Percentiles rank a stretch among this genome's conserved stretches.
phyloP scores from a whole-genome alignment of 2,797 vertebrate genomes.

The Rallus crepitans region DNA sequence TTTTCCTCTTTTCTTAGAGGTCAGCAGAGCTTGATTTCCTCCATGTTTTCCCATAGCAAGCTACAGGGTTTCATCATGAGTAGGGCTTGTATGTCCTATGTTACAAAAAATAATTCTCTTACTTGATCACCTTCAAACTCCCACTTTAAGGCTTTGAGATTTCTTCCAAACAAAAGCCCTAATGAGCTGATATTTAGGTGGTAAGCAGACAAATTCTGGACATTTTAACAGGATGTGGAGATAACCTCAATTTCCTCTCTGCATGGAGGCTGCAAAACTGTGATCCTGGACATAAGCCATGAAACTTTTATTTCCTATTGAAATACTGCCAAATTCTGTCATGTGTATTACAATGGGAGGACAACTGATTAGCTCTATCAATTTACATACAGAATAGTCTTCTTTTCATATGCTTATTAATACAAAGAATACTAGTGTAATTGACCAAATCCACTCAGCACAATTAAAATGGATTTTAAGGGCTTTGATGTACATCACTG shows the following conservation, averaged over 20 bases:
- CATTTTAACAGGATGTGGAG: not conserved
- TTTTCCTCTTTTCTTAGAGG: not conserved
- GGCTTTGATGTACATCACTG: slow-evolving; percentile 46
- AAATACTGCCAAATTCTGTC: slow-evolving; percentile 8
- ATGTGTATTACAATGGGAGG: not conserved
- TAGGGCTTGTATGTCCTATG: not conserved
- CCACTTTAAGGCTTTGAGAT: fast-evolving
- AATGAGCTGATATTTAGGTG: not conserved
- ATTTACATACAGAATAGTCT: slow-evolving; percentile 44
- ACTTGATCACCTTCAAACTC: not conserved
- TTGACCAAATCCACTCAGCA: slow-evolving; percentile 60
- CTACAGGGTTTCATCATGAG: not conserved
- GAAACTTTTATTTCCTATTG: not conserved
- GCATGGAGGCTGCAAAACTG: not conserved
- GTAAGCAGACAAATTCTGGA: not conserved
- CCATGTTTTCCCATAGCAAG: not conserved
- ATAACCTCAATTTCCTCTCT: not conserved
- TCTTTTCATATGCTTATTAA: slow-evolving; percentile 62
- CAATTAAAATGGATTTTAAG: slow-evolving; percentile 65
- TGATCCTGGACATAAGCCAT: not conserved
- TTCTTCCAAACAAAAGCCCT: not conserved
- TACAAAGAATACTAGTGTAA: slow-evolving; percentile 51
- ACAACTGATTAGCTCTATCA: slow-evolving; percentile 45
- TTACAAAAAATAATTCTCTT: not conserved
- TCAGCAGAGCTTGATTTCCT: not conserved